phyloP scores from a whole-genome alignment of 2,797 vertebrate genomes.

The Anguilla megastoma region DNA sequence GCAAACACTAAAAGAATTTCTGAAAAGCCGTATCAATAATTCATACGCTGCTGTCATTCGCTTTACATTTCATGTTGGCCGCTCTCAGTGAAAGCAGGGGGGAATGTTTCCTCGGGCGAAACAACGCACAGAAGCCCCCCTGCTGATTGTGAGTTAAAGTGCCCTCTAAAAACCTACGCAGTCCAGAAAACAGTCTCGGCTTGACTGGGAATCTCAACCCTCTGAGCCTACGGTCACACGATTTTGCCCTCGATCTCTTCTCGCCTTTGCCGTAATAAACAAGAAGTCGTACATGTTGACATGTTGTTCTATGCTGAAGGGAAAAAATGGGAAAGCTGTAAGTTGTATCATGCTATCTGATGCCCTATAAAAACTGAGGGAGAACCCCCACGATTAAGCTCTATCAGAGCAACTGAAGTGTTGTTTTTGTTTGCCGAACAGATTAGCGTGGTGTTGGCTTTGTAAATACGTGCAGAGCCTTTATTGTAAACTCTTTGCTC shows the following conservation, averaged over 20 bases:
- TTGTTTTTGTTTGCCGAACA: background rate
- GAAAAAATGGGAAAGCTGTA: background rate
- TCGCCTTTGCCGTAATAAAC: background rate
- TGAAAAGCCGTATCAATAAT: slow-evolving; percentile 15
- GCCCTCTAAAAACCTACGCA: background rate
- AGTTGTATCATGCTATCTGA: background rate
- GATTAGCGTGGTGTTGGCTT: background rate
- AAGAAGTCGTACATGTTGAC: background rate
- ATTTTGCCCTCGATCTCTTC: background rate
- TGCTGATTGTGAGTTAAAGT: background rate
- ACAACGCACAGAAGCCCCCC: background rate
- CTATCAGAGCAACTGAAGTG: background rate
- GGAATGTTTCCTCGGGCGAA: background rate
- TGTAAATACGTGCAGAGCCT: slow-evolving; percentile 12
- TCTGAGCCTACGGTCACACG: background rate
- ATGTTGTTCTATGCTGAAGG: background rate
- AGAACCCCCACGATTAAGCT: background rate
- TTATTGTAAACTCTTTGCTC: background rate
- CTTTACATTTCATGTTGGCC: slow-evolving; percentile 6
- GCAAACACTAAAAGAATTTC: slow-evolving; percentile 10
- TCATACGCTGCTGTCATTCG: background rate
- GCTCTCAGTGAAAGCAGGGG: background rate
- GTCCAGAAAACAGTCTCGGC: background rate
- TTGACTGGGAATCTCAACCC: background rate
- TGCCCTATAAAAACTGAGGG: background rate